phyloP scores from a whole-genome alignment of 1,140 invertebrate genomes.

The Cherax destructor region DNA sequence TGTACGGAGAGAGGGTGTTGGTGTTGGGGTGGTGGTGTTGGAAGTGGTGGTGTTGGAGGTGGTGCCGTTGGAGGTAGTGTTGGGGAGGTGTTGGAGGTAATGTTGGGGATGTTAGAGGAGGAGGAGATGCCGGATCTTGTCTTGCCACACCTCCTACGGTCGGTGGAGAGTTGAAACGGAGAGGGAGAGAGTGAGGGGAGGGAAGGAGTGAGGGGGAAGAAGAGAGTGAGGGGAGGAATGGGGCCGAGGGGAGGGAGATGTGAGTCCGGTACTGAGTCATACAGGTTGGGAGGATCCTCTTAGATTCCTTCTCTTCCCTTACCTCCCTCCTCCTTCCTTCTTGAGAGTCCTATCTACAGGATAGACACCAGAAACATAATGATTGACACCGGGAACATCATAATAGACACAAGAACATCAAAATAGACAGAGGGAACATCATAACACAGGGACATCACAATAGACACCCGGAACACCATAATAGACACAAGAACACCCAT shows the following conservation, averaged over 20 bases:
- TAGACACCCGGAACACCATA: too few relatives aligned
- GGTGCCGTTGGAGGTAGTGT: neutral
- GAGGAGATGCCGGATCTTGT: neutral
- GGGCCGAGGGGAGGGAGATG: neutral
- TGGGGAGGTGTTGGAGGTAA: neutral
- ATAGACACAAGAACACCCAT: too few relatives aligned
- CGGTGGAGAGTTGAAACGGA: neutral
- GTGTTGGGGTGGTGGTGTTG: neutral
- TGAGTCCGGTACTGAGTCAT: constrained; percentile 10
- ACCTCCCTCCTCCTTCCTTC: neutral
- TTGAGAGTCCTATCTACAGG: too few relatives aligned
- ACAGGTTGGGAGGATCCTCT: neutral
- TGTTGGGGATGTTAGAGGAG: neutral
- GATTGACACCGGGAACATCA: too few relatives aligned
- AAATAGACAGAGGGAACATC: too few relatives aligned
- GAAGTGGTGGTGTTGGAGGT: neutral
- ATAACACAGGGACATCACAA: too few relatives aligned
- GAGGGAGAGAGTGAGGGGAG: neutral
- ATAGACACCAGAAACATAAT: too few relatives aligned
- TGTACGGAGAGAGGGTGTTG: neutral
- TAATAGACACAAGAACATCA: too few relatives aligned
- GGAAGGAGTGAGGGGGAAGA: too few relatives aligned
- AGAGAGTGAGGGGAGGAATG: neutral
- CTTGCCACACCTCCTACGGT: neutral
- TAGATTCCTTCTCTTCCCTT: neutral